A percentile compares a stretch with the other conserved stretches of the same genome.
phyloP scores from a whole-genome alignment of 2,797 vertebrate species.

The Peromyscus aztecus region DNA sequence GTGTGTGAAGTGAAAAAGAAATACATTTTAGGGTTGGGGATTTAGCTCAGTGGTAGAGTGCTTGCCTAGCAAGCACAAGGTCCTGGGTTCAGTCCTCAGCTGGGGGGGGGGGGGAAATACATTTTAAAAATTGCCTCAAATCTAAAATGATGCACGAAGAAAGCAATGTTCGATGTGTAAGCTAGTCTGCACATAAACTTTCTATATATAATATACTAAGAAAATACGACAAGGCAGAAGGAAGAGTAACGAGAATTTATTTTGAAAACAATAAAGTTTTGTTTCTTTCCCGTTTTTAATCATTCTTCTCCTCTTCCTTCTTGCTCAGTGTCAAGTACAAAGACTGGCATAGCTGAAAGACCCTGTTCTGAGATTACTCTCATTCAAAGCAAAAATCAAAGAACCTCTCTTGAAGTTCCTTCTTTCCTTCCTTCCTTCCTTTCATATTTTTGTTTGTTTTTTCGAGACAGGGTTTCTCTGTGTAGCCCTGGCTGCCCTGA shows the following conservation, averaged over 20 bases:
- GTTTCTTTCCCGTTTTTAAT: background rate
- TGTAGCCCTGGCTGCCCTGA: too few relatives aligned
- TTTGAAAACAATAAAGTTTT: constrained; percentile 1
- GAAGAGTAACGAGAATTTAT: constrained; percentile 7
- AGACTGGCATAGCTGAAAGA: background rate
- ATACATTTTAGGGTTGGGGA: background rate
- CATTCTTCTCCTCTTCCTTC: background rate
- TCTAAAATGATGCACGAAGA: constrained; percentile 27
- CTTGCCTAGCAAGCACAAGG: too few relatives aligned
- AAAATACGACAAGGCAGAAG: background rate
- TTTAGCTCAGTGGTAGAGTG: too few relatives aligned
- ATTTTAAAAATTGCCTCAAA: background rate
- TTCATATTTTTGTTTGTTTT: background rate
- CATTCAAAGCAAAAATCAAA: background rate
- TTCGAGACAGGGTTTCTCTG: background rate
- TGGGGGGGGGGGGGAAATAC: background rate
- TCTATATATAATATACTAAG: background rate
- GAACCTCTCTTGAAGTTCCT: background rate
- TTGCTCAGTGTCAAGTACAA: background rate
- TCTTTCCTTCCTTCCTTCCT: too few relatives aligned
- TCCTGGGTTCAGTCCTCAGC: too few relatives aligned
- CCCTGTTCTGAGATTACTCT: background rate
- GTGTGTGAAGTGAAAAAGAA: background rate
- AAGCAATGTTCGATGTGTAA: background rate
- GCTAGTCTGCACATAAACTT: background rate